phyloP scores from a whole-genome alignment of 2,113 vertebrate species.

The Porphyrio hochstetteri region DNA sequence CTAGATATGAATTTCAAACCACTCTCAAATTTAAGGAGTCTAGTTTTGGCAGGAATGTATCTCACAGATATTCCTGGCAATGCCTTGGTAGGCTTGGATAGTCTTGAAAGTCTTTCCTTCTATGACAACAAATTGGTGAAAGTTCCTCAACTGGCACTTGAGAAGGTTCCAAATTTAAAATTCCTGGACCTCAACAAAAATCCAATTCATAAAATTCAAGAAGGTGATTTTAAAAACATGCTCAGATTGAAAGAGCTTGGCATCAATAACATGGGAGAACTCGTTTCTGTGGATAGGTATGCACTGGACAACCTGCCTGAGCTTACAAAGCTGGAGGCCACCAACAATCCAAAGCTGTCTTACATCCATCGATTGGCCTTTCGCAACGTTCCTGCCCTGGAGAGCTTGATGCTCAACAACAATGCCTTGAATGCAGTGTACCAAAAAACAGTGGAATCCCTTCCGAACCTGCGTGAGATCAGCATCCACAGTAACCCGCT shows the following conservation, averaged over 20 bases:
- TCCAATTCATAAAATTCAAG: constrained; percentile 92
- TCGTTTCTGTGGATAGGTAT: constrained; percentile 90
- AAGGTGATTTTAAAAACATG: constrained; percentile 97
- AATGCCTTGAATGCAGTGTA: constrained; percentile 93
- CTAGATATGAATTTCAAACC: constrained; percentile 95
- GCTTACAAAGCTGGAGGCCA: constrained; percentile 95
- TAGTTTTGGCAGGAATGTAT: constrained; percentile 97
- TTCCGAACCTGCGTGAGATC: constrained; percentile 94
- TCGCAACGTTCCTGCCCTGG: constrained; percentile 91
- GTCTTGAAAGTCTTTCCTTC: constrained; percentile 96
- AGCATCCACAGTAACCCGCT: constrained; percentile 96
- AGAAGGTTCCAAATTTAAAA: constrained; percentile 94
- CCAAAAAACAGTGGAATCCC: constrained; percentile 88
- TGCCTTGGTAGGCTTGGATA: constrained; percentile 94
- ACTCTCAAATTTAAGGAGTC: constrained; percentile 88
- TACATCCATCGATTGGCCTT: constrained; percentile 91
- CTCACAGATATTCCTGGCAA: constrained; percentile 94
- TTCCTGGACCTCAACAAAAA: constrained; percentile 99
- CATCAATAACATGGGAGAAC: constrained; percentile 96
- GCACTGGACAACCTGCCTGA: constrained; percentile 95
- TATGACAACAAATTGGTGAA: constrained; percentile 92
- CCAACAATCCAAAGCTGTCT: constrained; percentile 95
- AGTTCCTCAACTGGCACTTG: constrained; percentile 92
- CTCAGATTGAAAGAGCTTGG: constrained; percentile 93
- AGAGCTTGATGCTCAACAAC: constrained; percentile 97